A percentile compares a stretch with the other conserved stretches of the same genome.
Conservation (phyloP, 2,113 vertebrate species). For the Myrmecophaga tridactyla region DNA sequence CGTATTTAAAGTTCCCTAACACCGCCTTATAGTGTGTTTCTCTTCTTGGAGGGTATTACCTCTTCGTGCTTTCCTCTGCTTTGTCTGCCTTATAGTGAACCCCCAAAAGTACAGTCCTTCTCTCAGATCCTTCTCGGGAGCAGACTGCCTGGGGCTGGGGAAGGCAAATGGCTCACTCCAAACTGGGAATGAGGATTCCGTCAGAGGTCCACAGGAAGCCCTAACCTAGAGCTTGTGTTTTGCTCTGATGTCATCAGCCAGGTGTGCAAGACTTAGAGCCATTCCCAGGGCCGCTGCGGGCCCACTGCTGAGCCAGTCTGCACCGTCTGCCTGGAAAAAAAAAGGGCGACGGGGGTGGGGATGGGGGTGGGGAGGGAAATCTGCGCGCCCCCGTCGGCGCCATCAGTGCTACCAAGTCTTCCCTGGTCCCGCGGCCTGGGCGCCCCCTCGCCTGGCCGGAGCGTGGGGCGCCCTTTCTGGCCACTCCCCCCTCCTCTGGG, state of each 20-base stretch:
- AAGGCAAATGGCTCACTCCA: neutral
- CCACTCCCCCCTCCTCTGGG: accelerated
- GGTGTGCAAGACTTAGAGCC: neutral
- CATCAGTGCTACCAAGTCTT: neutral
- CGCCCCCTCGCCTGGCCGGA: neutral
- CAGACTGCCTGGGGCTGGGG: too few relatives aligned
- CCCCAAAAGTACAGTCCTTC: too few relatives aligned
- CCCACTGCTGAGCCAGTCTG: neutral
- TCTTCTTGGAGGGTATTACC: neutral
- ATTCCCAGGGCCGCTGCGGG: accelerated
- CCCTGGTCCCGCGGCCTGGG: neutral
- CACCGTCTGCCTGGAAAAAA: too few relatives aligned
- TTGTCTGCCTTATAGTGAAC: too few relatives aligned
- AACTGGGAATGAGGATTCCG: too few relatives aligned
- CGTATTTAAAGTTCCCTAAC: constrained; percentile 64
- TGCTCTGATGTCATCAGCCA: neutral
- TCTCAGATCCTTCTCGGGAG: too few relatives aligned
- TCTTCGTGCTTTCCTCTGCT: too few relatives aligned
- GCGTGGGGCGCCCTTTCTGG: neutral
- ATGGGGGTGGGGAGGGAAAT: too few relatives aligned
- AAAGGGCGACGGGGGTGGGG: too few relatives aligned
- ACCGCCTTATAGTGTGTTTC: constrained; percentile 68
- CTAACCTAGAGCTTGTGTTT: neutral
- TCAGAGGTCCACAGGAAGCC: neutral
- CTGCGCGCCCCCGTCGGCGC: too few relatives aligned